Conservation (phyloP, 2,797 vertebrate species). For the Parauchenoglanis ngamensis region DNA sequence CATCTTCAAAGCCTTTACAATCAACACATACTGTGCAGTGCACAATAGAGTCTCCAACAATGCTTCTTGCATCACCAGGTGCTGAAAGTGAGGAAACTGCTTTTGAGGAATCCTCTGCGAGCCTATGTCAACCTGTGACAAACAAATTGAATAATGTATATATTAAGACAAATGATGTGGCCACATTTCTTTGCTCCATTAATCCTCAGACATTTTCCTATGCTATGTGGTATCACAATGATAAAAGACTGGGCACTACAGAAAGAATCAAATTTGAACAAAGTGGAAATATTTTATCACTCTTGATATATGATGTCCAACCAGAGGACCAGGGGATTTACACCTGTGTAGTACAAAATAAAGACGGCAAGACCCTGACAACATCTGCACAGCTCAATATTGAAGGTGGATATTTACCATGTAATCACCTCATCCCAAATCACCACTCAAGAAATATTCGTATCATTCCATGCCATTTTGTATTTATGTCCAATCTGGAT, state of each 20-base stretch:
- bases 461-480: conserved; percentile 9
- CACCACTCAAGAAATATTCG: neutral
- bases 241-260: conserved; percentile 61
- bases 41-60: neutral
- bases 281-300: conserved; percentile 66
- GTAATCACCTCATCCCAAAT: conserved; percentile 24
- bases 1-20: neutral
- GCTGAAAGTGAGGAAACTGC: neutral
- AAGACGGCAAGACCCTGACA: conserved; percentile 66
- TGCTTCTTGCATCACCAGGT: neutral
- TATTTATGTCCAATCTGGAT: neutral
- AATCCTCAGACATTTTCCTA: conserved; percentile 64
- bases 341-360: conserved; percentile 67
- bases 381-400: conserved; percentile 71
- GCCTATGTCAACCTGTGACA: conserved; percentile 61
- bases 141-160: conserved; percentile 65
- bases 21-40: neutral
- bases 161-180: conserved; percentile 63
- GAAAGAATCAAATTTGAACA: conserved; percentile 58
- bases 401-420: conserved; percentile 73
- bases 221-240: conserved; percentile 68
- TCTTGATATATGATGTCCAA: conserved; percentile 67
- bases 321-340: conserved; percentile 72
- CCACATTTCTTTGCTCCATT: conserved; percentile 71
- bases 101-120: conserved; percentile 22